Conservation (phyloP, 2,888 invertebrate genomes). For the Dilophus febrilis region DNA sequence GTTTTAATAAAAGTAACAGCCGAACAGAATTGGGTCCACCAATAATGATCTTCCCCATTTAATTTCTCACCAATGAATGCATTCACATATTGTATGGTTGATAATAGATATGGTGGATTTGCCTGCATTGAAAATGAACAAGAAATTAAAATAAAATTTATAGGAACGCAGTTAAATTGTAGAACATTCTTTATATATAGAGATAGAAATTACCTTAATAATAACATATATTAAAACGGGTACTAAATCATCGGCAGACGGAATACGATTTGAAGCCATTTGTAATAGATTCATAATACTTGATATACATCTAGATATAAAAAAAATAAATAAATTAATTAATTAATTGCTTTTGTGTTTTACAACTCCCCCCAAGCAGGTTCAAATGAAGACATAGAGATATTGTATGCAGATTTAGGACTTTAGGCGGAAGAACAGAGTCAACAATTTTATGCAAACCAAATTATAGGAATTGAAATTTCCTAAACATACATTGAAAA, state of each 20-base stretch:
- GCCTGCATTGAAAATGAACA: conserved; percentile 42
- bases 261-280: conserved; percentile 61
- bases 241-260: conserved; percentile 89
- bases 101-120: conserved; percentile 84
- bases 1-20: conserved; percentile 97
- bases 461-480: neutral
- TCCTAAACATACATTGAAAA: too few relatives aligned
- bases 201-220: conserved; percentile 79
- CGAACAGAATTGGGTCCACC: conserved; percentile 97
- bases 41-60: conserved; percentile 84
- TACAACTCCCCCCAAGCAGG: neutral
- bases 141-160: neutral
- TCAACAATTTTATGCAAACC: neutral
- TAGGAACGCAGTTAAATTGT: neutral
- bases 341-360: conserved; percentile 25
- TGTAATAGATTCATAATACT: conserved; percentile 88
- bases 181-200: too few relatives aligned
- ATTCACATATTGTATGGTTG: conserved; percentile 90
- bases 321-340: neutral
- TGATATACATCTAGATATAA: conserved; percentile 51
- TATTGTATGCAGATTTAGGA: neutral
- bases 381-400: neutral
- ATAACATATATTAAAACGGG: conserved; percentile 93
- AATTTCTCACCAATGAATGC: conserved; percentile 74
- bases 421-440: neutral